Conservation (phyloP, 2,113 vertebrate genomes). For the Cathartes aura region DNA sequence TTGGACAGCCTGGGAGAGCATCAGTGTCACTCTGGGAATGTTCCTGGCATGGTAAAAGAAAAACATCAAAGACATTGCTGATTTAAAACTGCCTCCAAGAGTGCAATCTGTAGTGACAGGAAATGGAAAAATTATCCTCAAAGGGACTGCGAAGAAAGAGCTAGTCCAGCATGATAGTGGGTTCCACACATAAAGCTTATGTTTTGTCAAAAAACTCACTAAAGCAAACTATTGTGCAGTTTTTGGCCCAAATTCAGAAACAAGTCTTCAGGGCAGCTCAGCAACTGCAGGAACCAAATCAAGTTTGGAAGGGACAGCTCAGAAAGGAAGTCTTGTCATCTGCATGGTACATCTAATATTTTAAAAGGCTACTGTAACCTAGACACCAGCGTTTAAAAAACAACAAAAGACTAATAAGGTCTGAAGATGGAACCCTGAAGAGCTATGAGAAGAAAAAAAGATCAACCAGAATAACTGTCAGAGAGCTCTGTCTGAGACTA, state of each 20-base stretch:
- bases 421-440: conserved; percentile 37
- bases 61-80: conserved; percentile 73
- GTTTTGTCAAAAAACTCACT: conserved; percentile 12
- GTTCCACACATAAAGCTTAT: conserved; percentile 3
- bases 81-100: conserved; percentile 73
- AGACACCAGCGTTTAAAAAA: conserved; percentile 44
- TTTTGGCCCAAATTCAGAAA: conserved; percentile 54
- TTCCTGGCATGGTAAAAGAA: conserved; percentile 65
- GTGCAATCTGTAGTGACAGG: conserved; percentile 69
- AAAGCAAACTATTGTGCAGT: conserved; percentile 5
- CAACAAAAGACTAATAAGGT: conserved; percentile 47
- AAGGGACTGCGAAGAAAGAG: conserved; percentile 52
- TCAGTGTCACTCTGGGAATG: conserved; percentile 71
- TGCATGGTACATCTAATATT: conserved; percentile 35
- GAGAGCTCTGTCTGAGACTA: neutral
- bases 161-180: conserved; percentile 14
- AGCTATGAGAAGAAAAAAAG: neutral
- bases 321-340: conserved; percentile 52
- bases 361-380: conserved; percentile 49
- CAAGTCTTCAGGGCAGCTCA: conserved; percentile 6
- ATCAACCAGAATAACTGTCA: neutral
- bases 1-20: conserved; percentile 68
- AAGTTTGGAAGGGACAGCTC: conserved; percentile 25
- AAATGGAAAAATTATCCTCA: conserved; percentile 72
- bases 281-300: conserved; percentile 27